phyloP scores from a whole-genome alignment of 1,140 invertebrate genomes.

The Drosophila serrata region DNA sequence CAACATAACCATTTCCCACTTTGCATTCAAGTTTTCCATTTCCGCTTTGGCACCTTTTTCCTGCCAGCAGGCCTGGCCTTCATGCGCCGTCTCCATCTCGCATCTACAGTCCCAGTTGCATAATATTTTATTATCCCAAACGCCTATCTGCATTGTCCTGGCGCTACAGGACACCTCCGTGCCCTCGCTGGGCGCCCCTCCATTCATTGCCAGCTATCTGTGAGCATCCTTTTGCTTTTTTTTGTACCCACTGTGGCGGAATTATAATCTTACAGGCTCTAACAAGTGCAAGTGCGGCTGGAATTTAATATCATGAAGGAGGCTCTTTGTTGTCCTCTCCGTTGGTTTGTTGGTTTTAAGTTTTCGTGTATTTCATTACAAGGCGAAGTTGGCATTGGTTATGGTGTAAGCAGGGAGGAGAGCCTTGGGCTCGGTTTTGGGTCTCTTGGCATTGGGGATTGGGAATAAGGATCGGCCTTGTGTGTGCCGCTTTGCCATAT shows the following conservation, averaged over 20 bases:
- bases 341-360: constrained; percentile 67
- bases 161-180: constrained; percentile 18
- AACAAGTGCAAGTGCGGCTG: constrained; percentile 68
- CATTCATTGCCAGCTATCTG: constrained; percentile 40
- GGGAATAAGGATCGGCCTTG: constrained; percentile 31
- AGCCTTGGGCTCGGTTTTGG: background rate
- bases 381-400: constrained; percentile 19
- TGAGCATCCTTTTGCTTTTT: constrained; percentile 14
- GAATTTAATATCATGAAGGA: constrained; percentile 64
- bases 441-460: constrained; percentile 24
- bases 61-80: constrained; percentile 13
- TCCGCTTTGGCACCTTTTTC: constrained; percentile 42
- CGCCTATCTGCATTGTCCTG: constrained; percentile 52
- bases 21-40: constrained; percentile 53
- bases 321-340: constrained; percentile 49
- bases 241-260: constrained; percentile 41
- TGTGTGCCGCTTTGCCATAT: constrained; percentile 47
- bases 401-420: background rate
- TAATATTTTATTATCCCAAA: constrained; percentile 74
- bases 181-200: background rate
- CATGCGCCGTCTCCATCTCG: background rate
- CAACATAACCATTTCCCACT: constrained; percentile 36
- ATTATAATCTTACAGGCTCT: constrained; percentile 59
- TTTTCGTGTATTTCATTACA: constrained; percentile 72
- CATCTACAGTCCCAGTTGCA: constrained; percentile 61